These are phyloP conservation scores for Epicauta chinensis DNA, from an alignment of 1,140 invertebrate genomes.

Conservation along the genomic window DNA sequence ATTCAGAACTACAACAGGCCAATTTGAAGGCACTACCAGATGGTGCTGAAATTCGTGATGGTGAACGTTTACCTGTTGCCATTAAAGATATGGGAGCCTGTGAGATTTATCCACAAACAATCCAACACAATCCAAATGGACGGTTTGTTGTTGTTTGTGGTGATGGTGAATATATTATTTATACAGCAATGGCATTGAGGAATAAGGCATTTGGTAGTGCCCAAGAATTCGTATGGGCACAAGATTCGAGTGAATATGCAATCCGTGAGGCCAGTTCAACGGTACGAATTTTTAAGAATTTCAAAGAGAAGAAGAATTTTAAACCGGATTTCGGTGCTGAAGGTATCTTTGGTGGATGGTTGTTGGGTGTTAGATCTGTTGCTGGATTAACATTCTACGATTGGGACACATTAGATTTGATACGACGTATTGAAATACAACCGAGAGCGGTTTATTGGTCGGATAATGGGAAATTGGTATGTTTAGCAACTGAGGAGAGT, in stretches of 20 bases:
- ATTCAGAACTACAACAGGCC: conserved; percentile 97
- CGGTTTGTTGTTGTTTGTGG: conserved; percentile 98
- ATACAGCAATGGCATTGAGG: conserved; percentile 96
- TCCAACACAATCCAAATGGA: conserved; percentile 98
- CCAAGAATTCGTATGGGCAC: conserved; percentile 98
- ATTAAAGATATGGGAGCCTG: conserved; percentile 99
- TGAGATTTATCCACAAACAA: conserved; percentile 98
- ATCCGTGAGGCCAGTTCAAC: conserved; percentile 84
- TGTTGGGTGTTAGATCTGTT: conserved; percentile 90
- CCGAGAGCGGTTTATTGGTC: conserved; percentile 95
- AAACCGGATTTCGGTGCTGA: conserved; percentile 95
- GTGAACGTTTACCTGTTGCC: conserved; percentile 84
- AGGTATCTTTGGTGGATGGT: conserved; percentile 93
- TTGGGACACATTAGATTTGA: conserved; percentile 89
- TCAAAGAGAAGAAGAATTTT: conserved; percentile 93
- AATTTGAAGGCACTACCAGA: conserved; percentile 83
- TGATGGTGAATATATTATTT: conserved; percentile 99
- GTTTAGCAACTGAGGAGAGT: conserved; percentile 90
- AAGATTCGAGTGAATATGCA: conserved; percentile 92
- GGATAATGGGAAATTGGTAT: conserved; percentile 90
- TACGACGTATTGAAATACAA: conserved; percentile 93
- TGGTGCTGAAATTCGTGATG: conserved; percentile 78
- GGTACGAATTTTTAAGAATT: conserved; percentile 96
- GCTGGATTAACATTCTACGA: conserved; percentile 93
- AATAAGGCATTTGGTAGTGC: conserved; percentile 99